Evolutionary conservation across 1,140 invertebrate genomes (phyloP).

Genomic region (Galendromus occidentalis): DNA sequence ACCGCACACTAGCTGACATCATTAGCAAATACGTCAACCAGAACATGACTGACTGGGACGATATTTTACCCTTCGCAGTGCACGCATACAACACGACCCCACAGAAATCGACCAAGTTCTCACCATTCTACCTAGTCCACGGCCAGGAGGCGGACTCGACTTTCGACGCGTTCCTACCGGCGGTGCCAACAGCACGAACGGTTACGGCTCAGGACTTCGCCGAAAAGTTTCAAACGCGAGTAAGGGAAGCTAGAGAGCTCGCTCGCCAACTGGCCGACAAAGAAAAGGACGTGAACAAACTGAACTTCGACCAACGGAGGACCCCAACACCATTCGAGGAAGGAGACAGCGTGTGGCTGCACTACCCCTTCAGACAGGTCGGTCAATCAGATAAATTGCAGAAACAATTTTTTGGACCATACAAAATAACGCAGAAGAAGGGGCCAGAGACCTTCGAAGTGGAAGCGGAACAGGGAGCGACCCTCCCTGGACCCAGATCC

Average conservation of each 20-base stretch:
- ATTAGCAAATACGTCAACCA: conserved; percentile 21
- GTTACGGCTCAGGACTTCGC: too few species aligned
- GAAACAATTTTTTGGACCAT: conserved; percentile 11
- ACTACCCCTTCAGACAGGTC: neutral
- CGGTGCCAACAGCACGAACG: too few species aligned
- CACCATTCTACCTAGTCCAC: conserved; percentile 21
- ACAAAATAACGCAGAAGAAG: neutral
- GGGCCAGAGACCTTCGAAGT: too few species aligned
- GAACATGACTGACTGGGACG: conserved; percentile 24
- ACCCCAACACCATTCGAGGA: too few species aligned
- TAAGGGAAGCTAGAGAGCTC: too few species aligned
- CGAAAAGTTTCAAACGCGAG: too few species aligned
- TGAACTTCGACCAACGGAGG: too few species aligned
- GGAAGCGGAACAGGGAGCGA: too few species aligned
- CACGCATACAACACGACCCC: neutral
- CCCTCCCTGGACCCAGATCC: too few species aligned
- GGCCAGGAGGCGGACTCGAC: conserved; percentile 17
- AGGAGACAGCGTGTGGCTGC: neutral
- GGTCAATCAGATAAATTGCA: conserved; percentile 6
- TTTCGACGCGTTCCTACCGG: too few species aligned
- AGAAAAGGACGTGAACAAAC: too few species aligned
- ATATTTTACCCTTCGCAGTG: conserved; percentile 17
- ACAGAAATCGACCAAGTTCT: conserved; percentile 18
- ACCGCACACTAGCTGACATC: conserved; percentile 20
- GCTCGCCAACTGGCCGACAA: too few species aligned